Percentiles rank a stretch among this genome's conserved stretches.
phyloP scores from a whole-genome alignment of 2,113 vertebrate species.

The Anhinga rufa region DNA sequence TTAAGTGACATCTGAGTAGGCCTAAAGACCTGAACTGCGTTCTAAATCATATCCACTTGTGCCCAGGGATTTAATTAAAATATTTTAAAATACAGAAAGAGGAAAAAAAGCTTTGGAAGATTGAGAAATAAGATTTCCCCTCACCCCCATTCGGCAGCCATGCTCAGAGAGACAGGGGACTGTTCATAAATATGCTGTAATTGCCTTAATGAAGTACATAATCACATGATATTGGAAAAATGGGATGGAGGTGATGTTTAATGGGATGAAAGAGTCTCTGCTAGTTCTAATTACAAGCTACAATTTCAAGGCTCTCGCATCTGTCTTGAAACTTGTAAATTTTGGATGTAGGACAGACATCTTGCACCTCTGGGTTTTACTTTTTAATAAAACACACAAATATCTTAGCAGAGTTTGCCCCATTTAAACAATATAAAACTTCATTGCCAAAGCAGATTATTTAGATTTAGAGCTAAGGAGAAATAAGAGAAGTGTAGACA shows the following conservation, averaged over 20 bases:
- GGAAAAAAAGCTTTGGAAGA: background rate
- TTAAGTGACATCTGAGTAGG: constrained; percentile 49
- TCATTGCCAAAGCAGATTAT: background rate
- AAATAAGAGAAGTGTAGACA: background rate
- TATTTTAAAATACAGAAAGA: background rate
- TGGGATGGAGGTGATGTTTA: constrained; percentile 2
- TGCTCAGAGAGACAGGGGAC: background rate
- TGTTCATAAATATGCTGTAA: constrained; percentile 42
- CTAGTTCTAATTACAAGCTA: background rate
- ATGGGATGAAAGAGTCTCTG: background rate
- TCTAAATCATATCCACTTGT: constrained; percentile 16
- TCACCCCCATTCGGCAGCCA: background rate
- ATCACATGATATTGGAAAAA: constrained; percentile 9
- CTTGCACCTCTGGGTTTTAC: background rate
- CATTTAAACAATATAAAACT: background rate
- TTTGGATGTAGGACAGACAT: background rate
- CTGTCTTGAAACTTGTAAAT: background rate
- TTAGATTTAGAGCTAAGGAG: background rate
- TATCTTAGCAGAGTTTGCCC: background rate
- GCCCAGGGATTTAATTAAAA: constrained; percentile 41
- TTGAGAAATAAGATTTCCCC: background rate
- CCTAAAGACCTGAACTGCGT: constrained; percentile 36
- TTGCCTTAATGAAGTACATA: constrained; percentile 45
- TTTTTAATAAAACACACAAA: background rate
- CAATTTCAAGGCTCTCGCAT: background rate